phyloP scores from a whole-genome alignment of 2,113 vertebrate species.

The Cariama cristata region DNA sequence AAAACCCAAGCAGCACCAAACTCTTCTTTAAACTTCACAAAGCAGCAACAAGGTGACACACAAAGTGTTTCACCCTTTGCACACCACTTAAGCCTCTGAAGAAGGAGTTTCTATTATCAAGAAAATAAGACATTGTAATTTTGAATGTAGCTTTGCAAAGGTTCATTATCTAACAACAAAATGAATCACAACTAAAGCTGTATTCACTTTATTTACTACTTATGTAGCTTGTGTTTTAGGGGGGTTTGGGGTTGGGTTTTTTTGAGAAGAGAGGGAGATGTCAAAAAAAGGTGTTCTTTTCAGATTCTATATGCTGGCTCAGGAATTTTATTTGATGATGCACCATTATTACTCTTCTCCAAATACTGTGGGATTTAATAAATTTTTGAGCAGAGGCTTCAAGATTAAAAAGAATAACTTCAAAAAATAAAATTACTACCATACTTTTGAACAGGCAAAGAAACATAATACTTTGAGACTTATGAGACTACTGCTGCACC shows the following conservation, averaged over 20 bases:
- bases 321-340: slow-evolving; percentile 16
- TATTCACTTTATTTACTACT: background rate
- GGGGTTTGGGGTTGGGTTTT: rapidly evolving
- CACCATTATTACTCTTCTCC: background rate
- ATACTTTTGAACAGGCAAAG: background rate
- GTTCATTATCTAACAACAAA: background rate
- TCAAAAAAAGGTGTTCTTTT: background rate
- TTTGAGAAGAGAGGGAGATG: background rate
- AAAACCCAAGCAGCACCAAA: background rate
- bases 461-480: background rate
- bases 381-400: slow-evolving; percentile 6
- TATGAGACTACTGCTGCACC: background rate
- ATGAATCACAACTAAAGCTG: background rate
- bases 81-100: background rate
- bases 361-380: background rate
- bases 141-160: background rate
- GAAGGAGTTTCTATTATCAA: background rate
- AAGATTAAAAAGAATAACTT: slow-evolving; percentile 36
- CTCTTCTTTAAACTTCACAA: background rate
- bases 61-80: background rate
- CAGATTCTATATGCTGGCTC: background rate
- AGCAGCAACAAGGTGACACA: background rate
- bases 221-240: background rate
- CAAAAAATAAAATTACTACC: background rate
- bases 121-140: background rate